A percentile compares a stretch with the other conserved stretches of the same genome.
phyloP scores from a whole-genome alignment of 2,113 vertebrate genomes.

The Aptenodytes patagonicus region DNA sequence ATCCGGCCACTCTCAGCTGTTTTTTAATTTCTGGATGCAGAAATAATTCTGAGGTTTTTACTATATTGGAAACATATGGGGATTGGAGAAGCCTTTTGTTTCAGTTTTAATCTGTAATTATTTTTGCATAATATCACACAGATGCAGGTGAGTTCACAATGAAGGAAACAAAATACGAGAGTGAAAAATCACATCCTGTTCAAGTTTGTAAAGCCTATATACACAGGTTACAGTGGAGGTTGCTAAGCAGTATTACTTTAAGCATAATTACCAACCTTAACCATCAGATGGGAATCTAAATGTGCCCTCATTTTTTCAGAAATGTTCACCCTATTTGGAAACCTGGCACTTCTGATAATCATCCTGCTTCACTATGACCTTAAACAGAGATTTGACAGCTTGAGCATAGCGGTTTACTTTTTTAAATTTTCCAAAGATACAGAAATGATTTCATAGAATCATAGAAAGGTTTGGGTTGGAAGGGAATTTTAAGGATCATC shows the following conservation, averaged over 20 bases:
- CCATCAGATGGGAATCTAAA: neutral
- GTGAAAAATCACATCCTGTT: neutral
- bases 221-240: neutral
- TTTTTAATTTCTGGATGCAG: neutral
- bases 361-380: neutral
- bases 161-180: neutral
- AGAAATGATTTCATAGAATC: neutral
- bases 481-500: neutral
- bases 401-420: rapidly evolving
- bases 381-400: neutral
- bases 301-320: neutral
- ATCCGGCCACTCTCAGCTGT: neutral
- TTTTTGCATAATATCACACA: neutral
- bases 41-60: neutral
- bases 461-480: neutral
- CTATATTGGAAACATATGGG: rapidly evolving
- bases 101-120: neutral
- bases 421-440: neutral
- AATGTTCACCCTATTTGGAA: neutral
- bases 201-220: neutral
- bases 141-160: neutral
- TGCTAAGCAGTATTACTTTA: neutral
- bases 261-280: neutral
- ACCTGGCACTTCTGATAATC: neutral
- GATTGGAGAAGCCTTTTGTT: neutral